Percentiles rank a stretch among this genome's conserved stretches.
Conservation (phyloP, 2,888 invertebrate genomes). For the Pinctada fucata region DNA sequence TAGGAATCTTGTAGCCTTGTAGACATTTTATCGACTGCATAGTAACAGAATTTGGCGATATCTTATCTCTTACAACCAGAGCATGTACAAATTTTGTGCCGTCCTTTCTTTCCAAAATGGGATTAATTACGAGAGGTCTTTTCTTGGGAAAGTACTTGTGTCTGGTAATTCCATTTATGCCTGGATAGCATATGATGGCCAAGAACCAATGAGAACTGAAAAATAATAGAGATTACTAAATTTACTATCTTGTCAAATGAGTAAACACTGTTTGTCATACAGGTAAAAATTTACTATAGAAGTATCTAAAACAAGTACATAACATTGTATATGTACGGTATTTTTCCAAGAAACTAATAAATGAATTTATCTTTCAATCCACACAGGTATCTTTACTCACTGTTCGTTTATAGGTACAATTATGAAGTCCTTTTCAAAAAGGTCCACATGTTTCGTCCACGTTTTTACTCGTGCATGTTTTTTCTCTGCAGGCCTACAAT, state of each 20-base stretch:
- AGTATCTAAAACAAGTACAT: no score
- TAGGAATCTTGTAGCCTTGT: conserved; percentile 22
- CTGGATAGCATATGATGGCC: conserved; percentile 96
- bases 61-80: not conserved
- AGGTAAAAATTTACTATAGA: no score
- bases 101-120: not conserved
- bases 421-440: conserved; percentile 97
- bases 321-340: no score
- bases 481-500: conserved; percentile 78
- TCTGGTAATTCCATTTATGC: conserved; percentile 70
- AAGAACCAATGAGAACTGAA: conserved; percentile 94
- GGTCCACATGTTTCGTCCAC: conserved; percentile 97
- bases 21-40: conserved; percentile 5
- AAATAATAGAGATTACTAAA: conserved; percentile 39
- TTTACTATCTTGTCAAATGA: no score
- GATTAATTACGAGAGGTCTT: not conserved
- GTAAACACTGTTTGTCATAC: no score
- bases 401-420: conserved; percentile 98
- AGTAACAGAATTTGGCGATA: not conserved
- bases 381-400: conserved; percentile 77
- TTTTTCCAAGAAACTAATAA: no score
- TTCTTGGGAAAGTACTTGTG: conserved; percentile 54
- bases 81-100: not conserved
- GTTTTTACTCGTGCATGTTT: conserved; percentile 93
- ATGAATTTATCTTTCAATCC: no score